These are phyloP conservation scores for Leptestheria dahalacensis DNA, from an alignment of 1,140 invertebrate species.

Conservation along the genomic window DNA sequence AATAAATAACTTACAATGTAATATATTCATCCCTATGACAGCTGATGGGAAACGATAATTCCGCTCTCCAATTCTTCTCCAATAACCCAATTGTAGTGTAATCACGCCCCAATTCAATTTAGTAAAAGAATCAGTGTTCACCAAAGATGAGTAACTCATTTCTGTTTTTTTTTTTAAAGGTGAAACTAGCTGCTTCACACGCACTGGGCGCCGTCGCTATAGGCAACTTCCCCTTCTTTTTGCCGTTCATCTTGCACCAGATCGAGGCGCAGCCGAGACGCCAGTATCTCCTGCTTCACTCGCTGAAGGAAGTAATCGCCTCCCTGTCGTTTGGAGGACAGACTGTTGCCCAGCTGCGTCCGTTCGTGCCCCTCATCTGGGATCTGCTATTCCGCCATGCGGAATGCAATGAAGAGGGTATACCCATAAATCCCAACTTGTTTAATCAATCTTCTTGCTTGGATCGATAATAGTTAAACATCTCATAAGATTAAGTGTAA, in stretches of 20 bases:
- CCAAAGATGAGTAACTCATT: no score
- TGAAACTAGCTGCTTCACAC: slow-evolving; percentile 91
- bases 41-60: no score
- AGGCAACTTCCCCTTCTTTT: slow-evolving; percentile 81
- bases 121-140: no score
- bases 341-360: slow-evolving; percentile 20
- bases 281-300: slow-evolving; percentile 91
- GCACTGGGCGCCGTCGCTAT: slow-evolving; percentile 87
- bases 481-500: no score
- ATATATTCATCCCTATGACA: no score
- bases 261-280: slow-evolving; percentile 84
- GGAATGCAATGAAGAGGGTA: slow-evolving; percentile 91
- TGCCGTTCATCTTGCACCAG: slow-evolving; percentile 87
- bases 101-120: no score
- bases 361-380: slow-evolving; percentile 46
- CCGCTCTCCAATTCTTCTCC: no score
- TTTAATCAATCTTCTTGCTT: no score
- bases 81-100: no score
- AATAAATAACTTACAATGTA: no score
- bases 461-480: no score
- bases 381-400: slow-evolving; percentile 78
- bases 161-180: slow-evolving; percentile 17
- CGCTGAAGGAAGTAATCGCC: slow-evolving; percentile 73
- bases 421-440: no score
- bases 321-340: slow-evolving; percentile 4